These are phyloP conservation scores for Andrena bucephala DNA, from an alignment of 2,888 invertebrate species.

Conservation along the genomic window DNA sequence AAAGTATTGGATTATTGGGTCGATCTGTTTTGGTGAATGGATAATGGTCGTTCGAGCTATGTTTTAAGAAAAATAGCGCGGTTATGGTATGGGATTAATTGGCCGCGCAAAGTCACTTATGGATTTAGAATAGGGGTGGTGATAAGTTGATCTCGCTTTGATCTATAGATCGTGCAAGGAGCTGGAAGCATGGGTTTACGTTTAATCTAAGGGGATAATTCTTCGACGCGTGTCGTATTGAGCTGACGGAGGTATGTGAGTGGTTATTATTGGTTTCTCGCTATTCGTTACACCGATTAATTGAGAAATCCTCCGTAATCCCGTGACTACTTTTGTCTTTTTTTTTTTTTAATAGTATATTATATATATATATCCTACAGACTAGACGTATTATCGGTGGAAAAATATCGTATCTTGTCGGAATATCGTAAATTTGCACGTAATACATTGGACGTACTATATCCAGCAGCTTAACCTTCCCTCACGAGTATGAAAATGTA, in stretches of 20 bases:
- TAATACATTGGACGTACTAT: conserved; percentile 73
- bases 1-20: no score
- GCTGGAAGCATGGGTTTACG: conserved; percentile 25
- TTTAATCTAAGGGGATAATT: conserved; percentile 43
- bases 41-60: background rate
- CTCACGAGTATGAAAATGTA: conserved; percentile 48
- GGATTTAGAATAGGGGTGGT: conserved; percentile 1
- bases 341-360: conserved; percentile 27
- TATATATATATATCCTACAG: conserved; percentile 61
- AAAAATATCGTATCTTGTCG: conserved; percentile 83
- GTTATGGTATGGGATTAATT: background rate
- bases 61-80: conserved; percentile 36
- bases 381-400: conserved; percentile 80
- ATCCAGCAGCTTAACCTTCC: conserved; percentile 62
- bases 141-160: background rate
- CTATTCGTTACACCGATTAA: conserved; percentile 59
- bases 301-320: conserved; percentile 46
- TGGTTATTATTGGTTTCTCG: conserved; percentile 25
- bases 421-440: conserved; percentile 80
- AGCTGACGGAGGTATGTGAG: conserved; percentile 54
- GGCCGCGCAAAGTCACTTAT: background rate
- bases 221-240: conserved; percentile 45
- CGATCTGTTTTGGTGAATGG: no score
- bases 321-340: conserved; percentile 56
- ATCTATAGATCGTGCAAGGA: conserved; percentile 15